Base-by-base conservation (phyloP, 1,140 invertebrate genomes). In the Drosophila saltans region DNA sequence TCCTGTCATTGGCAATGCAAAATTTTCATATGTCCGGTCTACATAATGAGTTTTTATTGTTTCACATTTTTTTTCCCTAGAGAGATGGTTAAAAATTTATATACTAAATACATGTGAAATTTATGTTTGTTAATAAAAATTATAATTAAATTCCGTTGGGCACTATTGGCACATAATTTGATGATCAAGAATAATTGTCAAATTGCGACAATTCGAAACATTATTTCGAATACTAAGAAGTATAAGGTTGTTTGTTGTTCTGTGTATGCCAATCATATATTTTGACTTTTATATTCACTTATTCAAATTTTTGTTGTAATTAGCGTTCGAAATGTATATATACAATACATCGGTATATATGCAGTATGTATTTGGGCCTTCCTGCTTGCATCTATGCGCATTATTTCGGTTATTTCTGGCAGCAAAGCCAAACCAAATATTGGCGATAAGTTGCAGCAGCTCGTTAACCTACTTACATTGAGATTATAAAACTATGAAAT, bases 231-330 rank as follows among this genome's bases (percentile, higher is more conserved):
- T 68, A 8, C 58, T 24, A 40, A 48, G 58, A 41, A 45, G 48
- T 62, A 52, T 41, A 41, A 65, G 16, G 58, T 16, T 63, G 58
- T 74, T 73, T 62, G 70, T 70, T 78, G 60, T 74, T 70, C 58
- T 71, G 78, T 86, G 75, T 85, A 76, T 83, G 82, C 82, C 83
- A 88, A 86, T 86, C 83, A 89, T 52, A 52, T 52, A 83, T 88
- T 71, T 88, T 77, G 84, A 89, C 83, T 86, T 88, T 88, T 88
- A 86, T 86, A 82, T 88, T 83, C 84, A 88, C 83, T 86, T 80
- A 86, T 72, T 86, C 83, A 86, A 83, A 64, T 69, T 74, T 66
- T 76, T 71, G 75, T 82, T 71, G 75, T 82, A 86, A 86, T 86
- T 88, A 82, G 83, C 83, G 57, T 80, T 60, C 60, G 62, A 72